Percentiles rank a stretch among this genome's conserved stretches.
Evolutionary conservation across 2,888 invertebrate genomes (phyloP).

Genomic region (Ennomos erosarius): DNA sequence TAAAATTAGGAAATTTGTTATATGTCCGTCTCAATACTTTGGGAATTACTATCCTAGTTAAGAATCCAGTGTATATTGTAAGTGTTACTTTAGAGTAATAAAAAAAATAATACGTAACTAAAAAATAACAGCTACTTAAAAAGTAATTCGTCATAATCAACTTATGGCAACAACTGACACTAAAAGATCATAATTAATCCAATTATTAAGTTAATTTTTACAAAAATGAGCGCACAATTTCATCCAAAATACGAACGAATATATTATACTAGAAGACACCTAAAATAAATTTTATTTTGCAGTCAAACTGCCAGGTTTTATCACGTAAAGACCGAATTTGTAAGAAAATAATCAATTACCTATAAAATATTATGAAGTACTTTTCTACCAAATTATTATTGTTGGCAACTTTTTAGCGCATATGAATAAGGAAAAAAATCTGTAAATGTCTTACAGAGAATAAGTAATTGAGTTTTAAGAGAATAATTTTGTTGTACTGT

Average conservation of each 20-base stretch:
- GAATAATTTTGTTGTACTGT: not conserved
- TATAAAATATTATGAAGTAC: no score
- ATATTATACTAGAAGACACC: not conserved
- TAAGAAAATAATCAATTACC: no score
- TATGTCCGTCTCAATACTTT: conserved; percentile 44
- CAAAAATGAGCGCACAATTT: conserved; percentile 30
- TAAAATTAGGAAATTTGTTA: conserved; percentile 48
- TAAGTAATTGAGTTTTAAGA: no score
- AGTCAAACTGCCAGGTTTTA: conserved; percentile 27
- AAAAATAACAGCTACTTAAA: conserved; percentile 38
- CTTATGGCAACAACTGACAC: conserved; percentile 27
- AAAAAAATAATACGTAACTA: conserved; percentile 48
- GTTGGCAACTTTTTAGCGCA: no score
- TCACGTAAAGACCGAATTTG: not conserved
- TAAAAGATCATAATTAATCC: conserved; percentile 11
- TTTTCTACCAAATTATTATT: no score
- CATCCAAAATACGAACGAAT: not conserved
- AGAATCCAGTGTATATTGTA: conserved; percentile 58
- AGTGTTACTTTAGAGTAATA: conserved; percentile 56
- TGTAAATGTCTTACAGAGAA: no score
- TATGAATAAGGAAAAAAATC: no score
- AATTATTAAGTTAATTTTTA: conserved; percentile 1
- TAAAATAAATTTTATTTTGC: conserved; percentile 13
- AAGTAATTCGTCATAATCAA: conserved; percentile 31
- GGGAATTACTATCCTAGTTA: conserved; percentile 48